Evolutionary conservation across 2,113 vertebrate species (phyloP), one percentile per base, ranked within the genome.

Genomic region (Anarrhichthys ocellatus): DNA sequence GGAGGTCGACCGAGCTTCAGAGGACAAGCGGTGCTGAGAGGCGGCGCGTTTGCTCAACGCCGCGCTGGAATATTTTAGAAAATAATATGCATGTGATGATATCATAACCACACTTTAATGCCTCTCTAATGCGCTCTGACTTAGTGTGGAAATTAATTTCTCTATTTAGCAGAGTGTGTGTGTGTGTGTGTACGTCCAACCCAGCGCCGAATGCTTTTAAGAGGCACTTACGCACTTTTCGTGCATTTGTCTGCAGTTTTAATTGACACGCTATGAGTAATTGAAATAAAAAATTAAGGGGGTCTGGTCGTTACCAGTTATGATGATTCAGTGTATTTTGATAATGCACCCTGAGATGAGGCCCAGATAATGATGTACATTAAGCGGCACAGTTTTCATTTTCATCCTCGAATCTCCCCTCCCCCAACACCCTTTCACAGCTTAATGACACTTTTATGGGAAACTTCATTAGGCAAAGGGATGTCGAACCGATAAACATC

Each of bases 381-480:
- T 92, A 92, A 81, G 80, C 84, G 46, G 64, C 82, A 29, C 78
- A 50, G 85, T 92, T 93, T 89, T 91, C 87, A 82, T 89, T 86
- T 85, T 84, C 80, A 67, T 77, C 59, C 69, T 77, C 73, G 36
- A 56, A 27, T 24, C 65, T 58, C 73, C 24, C 65, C 67, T 2
- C 71, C 68, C 42, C 50, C 9, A 5, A 10, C 36, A 11, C 65
- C 79, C 56, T 65, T 68, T 80, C 48, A 54, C 72, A 63, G 77
- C 76, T 89, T 94, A 94, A 93, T 90, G 93, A 92, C 86, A 82
- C 68, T 92, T 95, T 93, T 90, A 94, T 93, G 90, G 89, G 89
- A 92, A 88, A 92, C 89, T 90, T 93, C 92, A 93, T 94, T 93
- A 92, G 84, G 82, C 79, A 6, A 79, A 82, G 82, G 80, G 81